Evolutionary conservation across 2,113 vertebrate genomes (phyloP).

Genomic region (Myiopsitta monachus): DNA sequence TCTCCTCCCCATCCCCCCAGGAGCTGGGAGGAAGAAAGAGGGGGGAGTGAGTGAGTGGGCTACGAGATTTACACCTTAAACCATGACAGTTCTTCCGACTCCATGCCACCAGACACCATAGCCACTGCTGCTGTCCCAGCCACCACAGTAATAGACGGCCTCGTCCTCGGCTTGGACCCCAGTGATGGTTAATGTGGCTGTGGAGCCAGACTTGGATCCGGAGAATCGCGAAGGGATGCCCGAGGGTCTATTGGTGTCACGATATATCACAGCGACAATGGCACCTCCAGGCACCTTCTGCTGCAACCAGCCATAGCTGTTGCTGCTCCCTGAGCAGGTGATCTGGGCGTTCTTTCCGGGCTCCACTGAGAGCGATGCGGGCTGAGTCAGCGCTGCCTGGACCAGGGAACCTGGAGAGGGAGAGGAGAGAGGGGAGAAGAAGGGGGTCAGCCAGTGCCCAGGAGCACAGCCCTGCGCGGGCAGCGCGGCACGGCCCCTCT

Average conservation of each 20-base stretch:
- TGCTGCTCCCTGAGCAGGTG: background rate
- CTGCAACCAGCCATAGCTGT: background rate
- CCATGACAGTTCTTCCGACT: too few species aligned
- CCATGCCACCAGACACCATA: too few species aligned
- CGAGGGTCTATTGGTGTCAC: accelerated
- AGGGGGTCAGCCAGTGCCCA: accelerated
- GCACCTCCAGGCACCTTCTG: background rate
- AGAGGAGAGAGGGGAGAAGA: background rate
- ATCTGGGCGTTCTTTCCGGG: accelerated
- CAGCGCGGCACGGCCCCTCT: too few species aligned
- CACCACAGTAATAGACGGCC: too few species aligned
- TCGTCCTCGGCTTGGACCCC: too few species aligned
- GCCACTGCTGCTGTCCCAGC: too few species aligned
- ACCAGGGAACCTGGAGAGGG: background rate
- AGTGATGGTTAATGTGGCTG: accelerated
- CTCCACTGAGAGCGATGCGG: accelerated
- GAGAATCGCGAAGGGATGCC: background rate
- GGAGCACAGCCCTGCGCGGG: accelerated
- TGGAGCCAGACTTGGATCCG: accelerated
- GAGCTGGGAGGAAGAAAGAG: too few species aligned
- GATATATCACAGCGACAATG: background rate
- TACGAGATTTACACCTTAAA: too few species aligned
- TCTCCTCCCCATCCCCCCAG: too few species aligned
- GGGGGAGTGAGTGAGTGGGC: too few species aligned
- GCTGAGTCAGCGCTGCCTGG: background rate